Evolutionary conservation across 2,797 vertebrate species (phyloP), one percentile per base, ranked within the genome.

Genomic region (Holocentrus rufus): DNA sequence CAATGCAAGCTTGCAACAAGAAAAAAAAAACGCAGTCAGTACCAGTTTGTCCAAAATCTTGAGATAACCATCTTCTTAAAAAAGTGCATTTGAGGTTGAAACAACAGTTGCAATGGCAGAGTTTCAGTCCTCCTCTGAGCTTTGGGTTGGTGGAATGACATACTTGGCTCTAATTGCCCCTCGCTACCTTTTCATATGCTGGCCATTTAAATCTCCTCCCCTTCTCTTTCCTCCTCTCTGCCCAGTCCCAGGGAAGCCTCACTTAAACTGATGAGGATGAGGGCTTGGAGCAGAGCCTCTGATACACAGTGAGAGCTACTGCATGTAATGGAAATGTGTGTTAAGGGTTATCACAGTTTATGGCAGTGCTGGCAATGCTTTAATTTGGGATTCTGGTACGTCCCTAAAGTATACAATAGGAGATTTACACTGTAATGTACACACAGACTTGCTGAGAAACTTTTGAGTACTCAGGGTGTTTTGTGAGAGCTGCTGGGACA

Each of bases 191-290:
- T 89, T 88, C 85, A 88, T 78, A 69, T 76, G 87, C 90, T 88
- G 80, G 65, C 78, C 85, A 88, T 89, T 90, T 85, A 77, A 92
- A 93, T 94, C 93, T 92, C 94, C 93, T 92, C 94, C 93, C 93
- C 89, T 85, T 90, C 86, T 47, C 76, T 81, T 70, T 61, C 25
- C 22, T 71, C 80, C 65, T 85, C 82, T 77, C 77, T 73, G 66
- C 82, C 77, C 73, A 60, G 62, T 60, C 63, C 55, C 77, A 61
- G 58, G 64, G 22, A 70, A 53, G 30, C 47, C 36, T 44, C 62
- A 7, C 66, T 50, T 61, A 63, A 27, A 34, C 65, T 55, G 66
- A 76, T 77, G 67, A 62, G 52, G 5, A 74, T 52, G 46, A 44
- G n/a, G 2, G n/a, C 34, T 25, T 50, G 27, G 20, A 42, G 18